Base-by-base conservation (phyloP, 2,888 invertebrate genomes). In the Uropetala carovei region DNA sequence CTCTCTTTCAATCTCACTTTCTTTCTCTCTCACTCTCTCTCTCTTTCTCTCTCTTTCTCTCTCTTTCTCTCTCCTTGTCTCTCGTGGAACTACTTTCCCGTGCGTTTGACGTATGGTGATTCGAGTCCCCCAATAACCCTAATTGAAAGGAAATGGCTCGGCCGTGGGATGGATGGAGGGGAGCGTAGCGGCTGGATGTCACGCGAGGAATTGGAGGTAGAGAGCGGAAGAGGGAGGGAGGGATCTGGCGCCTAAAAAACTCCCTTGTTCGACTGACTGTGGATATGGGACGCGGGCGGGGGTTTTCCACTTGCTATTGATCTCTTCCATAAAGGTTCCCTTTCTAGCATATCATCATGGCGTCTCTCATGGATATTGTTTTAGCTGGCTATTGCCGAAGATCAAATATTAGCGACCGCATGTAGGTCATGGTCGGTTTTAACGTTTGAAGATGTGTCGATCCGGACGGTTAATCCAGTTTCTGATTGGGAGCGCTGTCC, bases 111-210 rank as follows among this genome's bases (percentile, higher is more conserved):
- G 59, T 59, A 56, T 22, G 86, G 86, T 14, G 60, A 83, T 83
- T 82, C 43, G 11, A 60, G 16, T 22, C 86, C 30, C 18, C 89
- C 89, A 89, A 89, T 89, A 89, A 89, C 60, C 60, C 89, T 89
- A 89, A 89, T 89, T 89, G 89, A 89, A 89, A 64, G 89, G 89
- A 89, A 89, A 89, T 43, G 89, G 64, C 64, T 30, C n/a, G n/a
- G n/a, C n/a, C n/a, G n/a, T n/a, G n/a, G n/a, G n/a, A n/a, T n/a
- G n/a, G n/a, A n/a, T n/a, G n/a, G n/a, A n/a, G n/a, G n/a, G n/a
- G n/a, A n/a, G n/a, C n/a, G n/a, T n/a, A n/a, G n/a, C n/a, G n/a
- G n/a, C n/a, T n/a, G n/a, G n/a, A n/a, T n/a, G n/a, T n/a, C n/a
- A n/a, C n/a, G n/a, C n/a, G n/a, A n/a, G n/a, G n/a, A n/a, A n/a